Evolutionary conservation across 1,140 invertebrate species (phyloP).

Genomic region (Lucilia cuprina): DNA sequence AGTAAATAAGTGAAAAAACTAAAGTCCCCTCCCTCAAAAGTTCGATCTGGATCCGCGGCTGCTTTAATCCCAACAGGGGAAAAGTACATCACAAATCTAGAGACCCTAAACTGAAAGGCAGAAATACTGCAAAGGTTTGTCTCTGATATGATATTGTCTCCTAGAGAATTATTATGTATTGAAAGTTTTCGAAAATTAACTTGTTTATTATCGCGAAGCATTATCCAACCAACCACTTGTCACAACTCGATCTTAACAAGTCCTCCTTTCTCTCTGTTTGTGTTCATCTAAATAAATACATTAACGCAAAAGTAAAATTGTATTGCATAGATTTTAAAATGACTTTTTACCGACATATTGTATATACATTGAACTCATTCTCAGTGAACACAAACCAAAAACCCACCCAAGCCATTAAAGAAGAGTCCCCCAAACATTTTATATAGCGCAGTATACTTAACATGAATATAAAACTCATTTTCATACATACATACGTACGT

Average conservation of each 20-base stretch:
- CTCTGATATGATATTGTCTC: too few relatives aligned
- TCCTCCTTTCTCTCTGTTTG: background rate
- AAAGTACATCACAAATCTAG: too few relatives aligned
- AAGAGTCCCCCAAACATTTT: background rate
- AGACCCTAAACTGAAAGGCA: too few relatives aligned
- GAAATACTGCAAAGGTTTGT: too few relatives aligned
- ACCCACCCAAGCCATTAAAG: background rate
- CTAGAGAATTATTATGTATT: too few relatives aligned
- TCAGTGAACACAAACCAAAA: background rate
- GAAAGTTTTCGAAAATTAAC: too few relatives aligned
- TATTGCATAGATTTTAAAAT: background rate
- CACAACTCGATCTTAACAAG: background rate
- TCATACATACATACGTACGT: background rate
- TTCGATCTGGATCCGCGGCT: too few relatives aligned
- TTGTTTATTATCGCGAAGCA: too few relatives aligned
- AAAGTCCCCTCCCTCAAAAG: too few relatives aligned
- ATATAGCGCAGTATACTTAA: background rate
- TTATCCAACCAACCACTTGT: background rate
- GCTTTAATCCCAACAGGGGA: too few relatives aligned
- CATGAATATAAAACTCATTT: background rate
- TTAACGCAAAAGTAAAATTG: background rate
- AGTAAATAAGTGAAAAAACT: too few relatives aligned
- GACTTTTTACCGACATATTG: background rate
- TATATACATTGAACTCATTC: too few relatives aligned
- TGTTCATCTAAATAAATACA: background rate